A percentile compares a stretch with the other conserved stretches of the same genome.
phyloP scores from a whole-genome alignment of 2,797 vertebrate species.

The Myotis findleyi region DNA sequence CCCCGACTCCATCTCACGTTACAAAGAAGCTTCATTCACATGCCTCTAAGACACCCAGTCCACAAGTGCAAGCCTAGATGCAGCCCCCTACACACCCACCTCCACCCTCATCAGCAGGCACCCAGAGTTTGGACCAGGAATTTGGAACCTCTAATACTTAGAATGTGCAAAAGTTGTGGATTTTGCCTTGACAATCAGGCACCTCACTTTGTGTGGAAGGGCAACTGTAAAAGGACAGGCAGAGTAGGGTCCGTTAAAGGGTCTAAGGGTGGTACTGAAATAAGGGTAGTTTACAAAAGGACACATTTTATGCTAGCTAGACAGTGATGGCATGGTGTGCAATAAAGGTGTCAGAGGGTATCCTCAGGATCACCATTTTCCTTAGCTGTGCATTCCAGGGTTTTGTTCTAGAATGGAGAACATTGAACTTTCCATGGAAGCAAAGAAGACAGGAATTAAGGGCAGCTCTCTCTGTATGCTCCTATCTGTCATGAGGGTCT shows the following conservation, averaged over 20 bases:
- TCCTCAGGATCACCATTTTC: neutral
- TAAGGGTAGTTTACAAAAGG: neutral
- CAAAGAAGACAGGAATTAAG: neutral
- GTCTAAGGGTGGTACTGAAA: fast-evolving
- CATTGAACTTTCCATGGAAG: neutral
- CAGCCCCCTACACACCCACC: fast-evolving
- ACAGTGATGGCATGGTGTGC: neutral
- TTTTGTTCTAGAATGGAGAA: neutral
- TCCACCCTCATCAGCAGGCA: neutral
- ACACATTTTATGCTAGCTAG: neutral
- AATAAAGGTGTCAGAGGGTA: neutral
- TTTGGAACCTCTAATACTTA: neutral
- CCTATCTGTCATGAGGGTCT: neutral
- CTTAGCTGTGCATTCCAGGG: neutral
- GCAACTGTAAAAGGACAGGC: neutral
- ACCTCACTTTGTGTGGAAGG: neutral
- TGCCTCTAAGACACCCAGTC: neutral
- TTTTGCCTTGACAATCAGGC: too few relatives aligned
- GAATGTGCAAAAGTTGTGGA: neutral
- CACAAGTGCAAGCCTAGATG: neutral
- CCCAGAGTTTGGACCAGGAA: neutral
- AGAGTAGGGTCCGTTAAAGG: neutral
- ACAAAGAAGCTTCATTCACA: neutral
- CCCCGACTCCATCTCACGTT: neutral
- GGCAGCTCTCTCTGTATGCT: neutral